Percentiles rank a stretch among this genome's conserved stretches.
These are phyloP conservation scores for Labeo calbasu DNA, from an alignment of 2,797 vertebrate species.

Conservation along the genomic window DNA sequence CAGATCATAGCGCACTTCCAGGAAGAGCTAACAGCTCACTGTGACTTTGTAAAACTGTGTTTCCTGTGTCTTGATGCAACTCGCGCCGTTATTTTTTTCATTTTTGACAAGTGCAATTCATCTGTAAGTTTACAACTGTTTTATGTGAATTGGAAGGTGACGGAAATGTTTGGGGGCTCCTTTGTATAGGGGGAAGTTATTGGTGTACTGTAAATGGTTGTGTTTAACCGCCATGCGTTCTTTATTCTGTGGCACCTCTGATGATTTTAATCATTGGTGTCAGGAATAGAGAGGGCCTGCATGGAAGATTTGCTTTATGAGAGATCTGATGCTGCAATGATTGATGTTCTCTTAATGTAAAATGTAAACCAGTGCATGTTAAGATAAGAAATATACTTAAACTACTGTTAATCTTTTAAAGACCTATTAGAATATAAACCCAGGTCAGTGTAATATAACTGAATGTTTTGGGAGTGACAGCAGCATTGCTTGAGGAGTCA, in stretches of 20 bases:
- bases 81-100: constrained; percentile 14
- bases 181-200: constrained; percentile 77
- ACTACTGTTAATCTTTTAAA: neutral
- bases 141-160: neutral
- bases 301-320: constrained; percentile 60
- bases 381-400: neutral
- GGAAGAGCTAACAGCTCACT: constrained; percentile 1
- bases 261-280: constrained; percentile 56
- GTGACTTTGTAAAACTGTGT: constrained; percentile 22
- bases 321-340: constrained; percentile 48
- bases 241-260: constrained; percentile 67
- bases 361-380: neutral
- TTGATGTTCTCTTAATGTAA: neutral
- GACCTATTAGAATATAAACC: no score
- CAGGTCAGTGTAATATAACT: no score
- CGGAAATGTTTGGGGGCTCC: constrained; percentile 58
- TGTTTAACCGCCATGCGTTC: constrained; percentile 44
- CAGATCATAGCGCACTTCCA: neutral
- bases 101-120: constrained; percentile 2
- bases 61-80: constrained; percentile 19
- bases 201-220: constrained; percentile 79
- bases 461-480: neutral
- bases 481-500: neutral
- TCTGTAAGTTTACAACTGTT: constrained; percentile 1
- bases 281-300: constrained; percentile 66